Evolutionary conservation across 2,888 invertebrate genomes (phyloP).

Genomic region (Volucella bombylans): DNA sequence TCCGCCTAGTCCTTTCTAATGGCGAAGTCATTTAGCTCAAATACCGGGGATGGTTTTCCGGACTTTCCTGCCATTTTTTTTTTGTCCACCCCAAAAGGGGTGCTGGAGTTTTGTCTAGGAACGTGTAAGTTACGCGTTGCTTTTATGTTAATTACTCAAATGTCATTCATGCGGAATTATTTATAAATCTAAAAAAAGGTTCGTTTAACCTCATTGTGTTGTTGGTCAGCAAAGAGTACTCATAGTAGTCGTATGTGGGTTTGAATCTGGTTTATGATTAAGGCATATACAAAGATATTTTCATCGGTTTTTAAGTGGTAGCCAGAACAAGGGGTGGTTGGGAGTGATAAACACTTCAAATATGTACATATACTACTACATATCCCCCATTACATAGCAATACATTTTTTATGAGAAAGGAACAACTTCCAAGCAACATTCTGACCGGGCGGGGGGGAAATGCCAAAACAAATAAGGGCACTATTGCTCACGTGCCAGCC

Average conservation of each 20-base stretch:
- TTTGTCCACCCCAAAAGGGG: neutral
- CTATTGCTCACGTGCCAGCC: constrained; percentile 56
- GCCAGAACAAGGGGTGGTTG: constrained; percentile 21
- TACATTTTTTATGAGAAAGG: constrained; percentile 31
- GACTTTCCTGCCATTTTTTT: constrained; percentile 1
- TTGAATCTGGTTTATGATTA: constrained; percentile 8
- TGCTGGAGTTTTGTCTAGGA: neutral
- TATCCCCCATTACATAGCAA: constrained; percentile 36
- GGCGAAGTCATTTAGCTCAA: constrained; percentile 23
- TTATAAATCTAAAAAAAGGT: constrained; percentile 3
- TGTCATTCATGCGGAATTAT: constrained; percentile 14
- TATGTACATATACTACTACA: neutral
- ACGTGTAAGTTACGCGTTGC: neutral
- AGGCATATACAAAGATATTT: constrained; percentile 18
- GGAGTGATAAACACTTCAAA: constrained; percentile 31
- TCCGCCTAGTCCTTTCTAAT: constrained; percentile 17
- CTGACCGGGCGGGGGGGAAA: constrained; percentile 13
- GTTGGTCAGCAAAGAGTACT: neutral
- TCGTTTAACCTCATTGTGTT: neutral
- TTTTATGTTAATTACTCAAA: constrained; percentile 39
- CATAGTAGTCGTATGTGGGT: too few species aligned
- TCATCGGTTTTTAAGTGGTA: constrained; percentile 34
- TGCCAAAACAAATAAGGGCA: constrained; percentile 31
- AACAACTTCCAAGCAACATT: constrained; percentile 22
- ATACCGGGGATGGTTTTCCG: neutral